Evolutionary conservation across 2,797 vertebrate species (phyloP).

Genomic region (Australoheros facetus): DNA sequence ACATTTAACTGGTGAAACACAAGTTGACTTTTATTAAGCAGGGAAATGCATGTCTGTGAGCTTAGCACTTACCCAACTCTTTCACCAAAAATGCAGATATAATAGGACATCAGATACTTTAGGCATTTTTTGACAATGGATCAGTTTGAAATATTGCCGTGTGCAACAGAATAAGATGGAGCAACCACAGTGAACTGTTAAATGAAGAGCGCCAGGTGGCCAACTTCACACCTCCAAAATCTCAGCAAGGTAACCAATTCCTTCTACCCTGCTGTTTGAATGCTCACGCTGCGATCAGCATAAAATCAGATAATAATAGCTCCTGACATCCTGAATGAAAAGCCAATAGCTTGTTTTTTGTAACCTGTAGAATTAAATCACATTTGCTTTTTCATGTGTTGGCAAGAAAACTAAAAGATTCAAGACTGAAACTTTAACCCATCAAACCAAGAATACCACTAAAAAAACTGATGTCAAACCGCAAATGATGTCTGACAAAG

Average conservation of each 20-base stretch:
- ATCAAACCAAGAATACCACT: background rate
- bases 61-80: background rate
- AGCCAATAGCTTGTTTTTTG: background rate
- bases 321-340: background rate
- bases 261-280: conserved; percentile 1
- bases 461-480: background rate
- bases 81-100: background rate
- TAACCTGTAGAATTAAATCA: too few relatives aligned
- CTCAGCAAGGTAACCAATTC: background rate
- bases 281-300: background rate
- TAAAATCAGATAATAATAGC: background rate
- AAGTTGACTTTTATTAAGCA: background rate
- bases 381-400: background rate
- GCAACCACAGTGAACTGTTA: background rate
- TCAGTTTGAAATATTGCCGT: background rate
- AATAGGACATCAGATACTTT: background rate
- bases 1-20: background rate
- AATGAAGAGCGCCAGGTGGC: background rate
- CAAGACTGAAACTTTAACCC: background rate
- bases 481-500: background rate
- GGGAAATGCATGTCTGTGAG: background rate
- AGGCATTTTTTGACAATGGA: background rate
- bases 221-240: background rate
- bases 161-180: background rate
- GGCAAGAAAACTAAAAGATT: background rate